phyloP scores from a whole-genome alignment of 2,888 invertebrate genomes.

The Patella depressa region DNA sequence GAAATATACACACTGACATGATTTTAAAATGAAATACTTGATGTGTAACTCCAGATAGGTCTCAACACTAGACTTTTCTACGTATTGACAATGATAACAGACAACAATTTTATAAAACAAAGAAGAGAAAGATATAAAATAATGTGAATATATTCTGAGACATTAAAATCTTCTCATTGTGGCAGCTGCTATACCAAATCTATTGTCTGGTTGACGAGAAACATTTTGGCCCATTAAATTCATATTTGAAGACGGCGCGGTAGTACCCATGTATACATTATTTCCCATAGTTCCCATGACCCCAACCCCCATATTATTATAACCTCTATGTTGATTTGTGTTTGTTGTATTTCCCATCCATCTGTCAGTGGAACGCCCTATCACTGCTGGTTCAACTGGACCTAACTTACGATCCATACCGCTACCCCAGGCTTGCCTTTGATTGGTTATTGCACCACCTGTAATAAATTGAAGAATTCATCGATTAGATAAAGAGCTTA shows the following conservation, averaged over 20 bases:
- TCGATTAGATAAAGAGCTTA: too few species aligned
- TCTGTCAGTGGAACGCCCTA: conserved; percentile 16
- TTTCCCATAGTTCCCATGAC: conserved; percentile 7
- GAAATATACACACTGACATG: too few species aligned
- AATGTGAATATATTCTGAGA: background rate
- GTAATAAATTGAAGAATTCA: too few species aligned
- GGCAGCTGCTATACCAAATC: conserved; percentile 36
- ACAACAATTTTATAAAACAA: background rate
- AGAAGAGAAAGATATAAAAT: background rate
- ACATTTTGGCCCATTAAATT: conserved; percentile 26
- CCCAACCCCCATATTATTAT: background rate
- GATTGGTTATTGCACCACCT: background rate
- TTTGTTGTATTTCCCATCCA: conserved; percentile 18
- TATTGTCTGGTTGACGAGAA: conserved; percentile 24
- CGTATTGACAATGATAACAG: background rate
- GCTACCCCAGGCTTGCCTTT: conserved; percentile 34
- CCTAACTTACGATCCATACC: conserved; percentile 23
- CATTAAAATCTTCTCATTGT: conserved; percentile 33
- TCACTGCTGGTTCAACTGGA: background rate
- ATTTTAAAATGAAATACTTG: too few species aligned
- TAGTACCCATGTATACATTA: conserved; percentile 2
- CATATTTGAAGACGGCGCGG: background rate
- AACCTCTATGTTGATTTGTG: background rate
- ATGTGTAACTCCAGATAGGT: too few species aligned
- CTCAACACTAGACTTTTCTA: background rate